phyloP scores from a whole-genome alignment of 1,140 invertebrate species.

The Drosophila ambigua region DNA sequence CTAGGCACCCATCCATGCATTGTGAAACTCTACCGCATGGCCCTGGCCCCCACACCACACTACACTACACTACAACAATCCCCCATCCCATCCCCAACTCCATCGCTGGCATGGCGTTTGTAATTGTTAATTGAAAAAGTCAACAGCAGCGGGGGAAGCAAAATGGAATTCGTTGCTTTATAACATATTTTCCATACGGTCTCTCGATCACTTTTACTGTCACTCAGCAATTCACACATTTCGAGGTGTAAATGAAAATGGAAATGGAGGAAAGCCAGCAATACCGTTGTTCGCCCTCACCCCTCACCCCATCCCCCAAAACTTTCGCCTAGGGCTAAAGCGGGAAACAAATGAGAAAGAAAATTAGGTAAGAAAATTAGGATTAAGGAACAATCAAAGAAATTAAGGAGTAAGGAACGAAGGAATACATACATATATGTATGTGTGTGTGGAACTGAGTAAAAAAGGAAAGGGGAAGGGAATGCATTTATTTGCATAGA shows the following conservation, averaged over 20 bases:
- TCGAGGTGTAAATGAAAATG: background rate
- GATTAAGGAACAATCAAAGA: no score
- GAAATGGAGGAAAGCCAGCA: conserved; percentile 22
- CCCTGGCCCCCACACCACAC: conserved; percentile 5
- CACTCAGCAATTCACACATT: conserved; percentile 67
- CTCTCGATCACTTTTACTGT: conserved; percentile 69
- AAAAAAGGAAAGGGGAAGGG: no score
- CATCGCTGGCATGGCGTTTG: conserved; percentile 14
- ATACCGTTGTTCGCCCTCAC: background rate
- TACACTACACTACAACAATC: background rate
- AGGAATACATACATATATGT: no score
- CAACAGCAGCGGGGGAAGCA: conserved; percentile 41
- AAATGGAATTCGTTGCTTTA: conserved; percentile 41
- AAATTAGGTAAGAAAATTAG: no score
- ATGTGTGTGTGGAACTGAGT: no score
- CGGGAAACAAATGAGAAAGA: no score
- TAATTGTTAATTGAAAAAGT: conserved; percentile 76
- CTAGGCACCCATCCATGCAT: background rate
- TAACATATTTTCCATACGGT: conserved; percentile 51
- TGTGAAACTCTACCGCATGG: conserved; percentile 29
- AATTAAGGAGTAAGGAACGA: no score
- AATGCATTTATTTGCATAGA: no score
- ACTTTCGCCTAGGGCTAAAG: no score
- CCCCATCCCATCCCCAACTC: conserved; percentile 20
- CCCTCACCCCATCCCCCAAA: no score